Conservation (phyloP, 2,888 invertebrate species). For the Agriotes lineatus region DNA sequence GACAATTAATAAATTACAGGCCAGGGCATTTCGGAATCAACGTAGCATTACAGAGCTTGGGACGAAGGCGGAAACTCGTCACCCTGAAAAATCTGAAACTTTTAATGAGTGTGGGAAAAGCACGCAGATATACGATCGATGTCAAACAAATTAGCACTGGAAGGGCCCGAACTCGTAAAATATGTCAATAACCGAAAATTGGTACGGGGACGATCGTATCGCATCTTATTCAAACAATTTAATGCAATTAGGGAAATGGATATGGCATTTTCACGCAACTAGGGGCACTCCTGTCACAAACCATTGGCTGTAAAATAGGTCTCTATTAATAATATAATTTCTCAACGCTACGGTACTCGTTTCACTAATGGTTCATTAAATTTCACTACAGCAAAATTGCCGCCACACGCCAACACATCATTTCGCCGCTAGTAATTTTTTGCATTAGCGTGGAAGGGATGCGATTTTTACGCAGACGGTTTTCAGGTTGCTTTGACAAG, state of each 20-base stretch:
- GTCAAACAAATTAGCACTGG: not conserved
- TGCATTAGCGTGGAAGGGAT: not conserved
- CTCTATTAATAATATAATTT: constrained; percentile 23
- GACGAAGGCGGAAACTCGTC: not conserved
- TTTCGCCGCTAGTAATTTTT: not conserved
- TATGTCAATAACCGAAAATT: constrained; percentile 1
- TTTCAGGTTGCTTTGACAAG: too few relatives aligned
- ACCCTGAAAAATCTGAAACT: not conserved
- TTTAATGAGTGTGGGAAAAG: too few relatives aligned
- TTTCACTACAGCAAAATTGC: constrained; percentile 18
- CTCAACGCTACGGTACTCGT: constrained; percentile 19
- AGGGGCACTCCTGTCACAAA: constrained; percentile 22
- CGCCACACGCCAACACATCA: not conserved
- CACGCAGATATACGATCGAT: not conserved
- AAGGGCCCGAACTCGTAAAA: not conserved
- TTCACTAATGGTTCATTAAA: constrained; percentile 28
- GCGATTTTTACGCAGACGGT: not conserved
- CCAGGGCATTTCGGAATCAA: not conserved
- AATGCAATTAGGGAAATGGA: constrained; percentile 26
- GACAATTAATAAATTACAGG: not conserved
- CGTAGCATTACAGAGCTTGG: not conserved
- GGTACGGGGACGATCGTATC: constrained; percentile 3
- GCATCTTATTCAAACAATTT: constrained; percentile 17
- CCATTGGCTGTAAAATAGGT: constrained; percentile 24
- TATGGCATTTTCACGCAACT: constrained; percentile 29